Conservation (phyloP, 2,797 vertebrate species). For the Diplodus puntazzo region DNA sequence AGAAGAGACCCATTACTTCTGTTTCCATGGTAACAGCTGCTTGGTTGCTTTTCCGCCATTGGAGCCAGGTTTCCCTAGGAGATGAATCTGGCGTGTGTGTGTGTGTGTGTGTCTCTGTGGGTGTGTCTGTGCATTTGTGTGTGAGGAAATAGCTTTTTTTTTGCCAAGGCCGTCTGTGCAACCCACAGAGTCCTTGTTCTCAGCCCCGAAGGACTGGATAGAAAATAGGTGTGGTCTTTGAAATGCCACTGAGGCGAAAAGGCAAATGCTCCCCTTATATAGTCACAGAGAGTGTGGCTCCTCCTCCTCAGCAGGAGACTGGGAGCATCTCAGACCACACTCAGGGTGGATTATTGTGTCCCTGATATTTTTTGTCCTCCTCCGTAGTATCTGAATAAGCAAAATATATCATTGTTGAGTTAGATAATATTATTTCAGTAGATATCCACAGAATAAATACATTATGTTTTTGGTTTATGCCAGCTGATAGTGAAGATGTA, state of each 20-base stretch:
- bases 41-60: slow-evolving; percentile 83
- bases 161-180: slow-evolving; percentile 72
- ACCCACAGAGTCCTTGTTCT: slow-evolving; percentile 62
- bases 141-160: slow-evolving; percentile 57
- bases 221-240: slow-evolving; percentile 78
- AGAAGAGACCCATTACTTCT: slow-evolving; percentile 83
- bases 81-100: slow-evolving; percentile 71
- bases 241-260: slow-evolving; percentile 56
- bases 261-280: slow-evolving; percentile 56
- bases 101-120: slow-evolving; percentile 23
- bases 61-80: slow-evolving; percentile 85
- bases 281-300: slow-evolving; percentile 44
- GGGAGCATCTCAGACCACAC: slow-evolving; percentile 35
- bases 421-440: not conserved
- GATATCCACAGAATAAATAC: not conserved
- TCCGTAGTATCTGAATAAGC: slow-evolving; percentile 17
- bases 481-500: not conserved
- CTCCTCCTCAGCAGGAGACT: slow-evolving; percentile 48
- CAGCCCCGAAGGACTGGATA: slow-evolving; percentile 60
- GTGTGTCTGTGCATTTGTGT: slow-evolving; percentile 19
- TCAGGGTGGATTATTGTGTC: slow-evolving; percentile 30
- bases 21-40: slow-evolving; percentile 89
- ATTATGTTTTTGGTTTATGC: not conserved
- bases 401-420: not conserved
- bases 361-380: slow-evolving; percentile 26